These are phyloP conservation scores for Tinamus guttatus DNA, from an alignment of 2,113 vertebrate genomes.

Conservation along the genomic window DNA sequence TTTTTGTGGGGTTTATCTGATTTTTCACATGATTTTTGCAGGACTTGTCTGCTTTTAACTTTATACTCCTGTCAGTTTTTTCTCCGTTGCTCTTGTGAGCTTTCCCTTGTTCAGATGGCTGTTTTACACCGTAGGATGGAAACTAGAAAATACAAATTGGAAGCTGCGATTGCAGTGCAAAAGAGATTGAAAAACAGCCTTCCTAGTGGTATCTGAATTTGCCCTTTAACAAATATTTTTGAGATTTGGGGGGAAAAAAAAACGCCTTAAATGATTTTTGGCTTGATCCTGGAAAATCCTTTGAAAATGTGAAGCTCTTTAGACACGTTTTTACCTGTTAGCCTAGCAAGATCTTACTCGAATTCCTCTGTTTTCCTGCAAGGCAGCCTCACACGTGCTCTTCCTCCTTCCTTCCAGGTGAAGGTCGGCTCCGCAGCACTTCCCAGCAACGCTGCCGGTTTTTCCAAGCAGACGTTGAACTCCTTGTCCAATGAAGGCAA, in stretches of 20 bases:
- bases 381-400: constrained; percentile 50
- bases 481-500: constrained; percentile 68
- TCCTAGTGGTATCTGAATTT: not conserved
- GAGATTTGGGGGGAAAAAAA: not conserved
- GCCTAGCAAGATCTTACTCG: not conserved
- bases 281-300: not conserved
- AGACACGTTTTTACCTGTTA: not conserved
- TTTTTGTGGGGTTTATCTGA: too few relatives aligned
- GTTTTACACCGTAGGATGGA: not conserved
- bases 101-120: not conserved
- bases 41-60: not conserved
- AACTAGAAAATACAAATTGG: not conserved
- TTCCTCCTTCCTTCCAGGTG: constrained; percentile 76
- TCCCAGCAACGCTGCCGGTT: constrained; percentile 74
- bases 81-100: not conserved
- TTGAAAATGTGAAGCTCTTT: not conserved
- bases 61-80: not conserved
- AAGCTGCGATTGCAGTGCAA: not conserved
- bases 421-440: constrained; percentile 72
- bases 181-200: not conserved
- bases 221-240: not conserved
- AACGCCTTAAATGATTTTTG: not conserved
- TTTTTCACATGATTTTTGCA: too few relatives aligned
- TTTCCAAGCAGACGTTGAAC: constrained; percentile 73
- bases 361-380: not conserved